These are phyloP conservation scores for Thaumetopoea pityocampa DNA, from an alignment of 1,140 invertebrate species.

Conservation along the genomic window DNA sequence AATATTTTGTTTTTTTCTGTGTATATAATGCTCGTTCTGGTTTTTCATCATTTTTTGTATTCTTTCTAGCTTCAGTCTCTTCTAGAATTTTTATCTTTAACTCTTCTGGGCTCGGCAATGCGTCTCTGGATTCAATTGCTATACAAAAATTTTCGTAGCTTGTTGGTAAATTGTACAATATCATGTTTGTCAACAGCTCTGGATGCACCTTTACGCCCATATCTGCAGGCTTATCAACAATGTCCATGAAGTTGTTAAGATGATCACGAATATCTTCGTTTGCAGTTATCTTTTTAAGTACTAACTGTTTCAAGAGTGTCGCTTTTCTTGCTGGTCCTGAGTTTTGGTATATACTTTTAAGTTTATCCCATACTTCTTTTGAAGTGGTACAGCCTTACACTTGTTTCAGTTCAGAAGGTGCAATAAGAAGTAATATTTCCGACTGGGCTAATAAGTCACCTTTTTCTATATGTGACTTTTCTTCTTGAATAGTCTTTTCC, in stretches of 20 bases:
- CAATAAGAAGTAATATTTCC: too few relatives aligned
- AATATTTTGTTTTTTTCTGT: too few relatives aligned
- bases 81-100: slow-evolving; percentile 41
- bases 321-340: slow-evolving; percentile 6
- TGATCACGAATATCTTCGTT: slow-evolving; percentile 8
- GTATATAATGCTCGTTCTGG: too few relatives aligned
- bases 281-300: slow-evolving; percentile 2
- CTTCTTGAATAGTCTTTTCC: too few relatives aligned
- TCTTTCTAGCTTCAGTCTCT: slow-evolving; percentile 30
- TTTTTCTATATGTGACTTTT: too few relatives aligned
- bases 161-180: slow-evolving; percentile 35
- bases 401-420: too few relatives aligned
- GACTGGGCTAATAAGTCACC: too few relatives aligned
- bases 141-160: slow-evolving; percentile 36
- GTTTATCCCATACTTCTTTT: too few relatives aligned
- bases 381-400: too few relatives aligned
- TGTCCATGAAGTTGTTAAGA: slow-evolving; percentile 14
- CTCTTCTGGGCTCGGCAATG: slow-evolving; percentile 29
- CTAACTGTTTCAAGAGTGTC: slow-evolving; percentile 9
- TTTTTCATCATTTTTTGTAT: too few relatives aligned
- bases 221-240: slow-evolving; percentile 7
- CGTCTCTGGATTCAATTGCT: slow-evolving; percentile 40
- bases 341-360: slow-evolving; percentile 1
- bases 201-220: slow-evolving; percentile 3
- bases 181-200: slow-evolving; percentile 18